Evolutionary conservation across 2,797 vertebrate genomes (phyloP).

Genomic region (Amblyraja radiata): DNA sequence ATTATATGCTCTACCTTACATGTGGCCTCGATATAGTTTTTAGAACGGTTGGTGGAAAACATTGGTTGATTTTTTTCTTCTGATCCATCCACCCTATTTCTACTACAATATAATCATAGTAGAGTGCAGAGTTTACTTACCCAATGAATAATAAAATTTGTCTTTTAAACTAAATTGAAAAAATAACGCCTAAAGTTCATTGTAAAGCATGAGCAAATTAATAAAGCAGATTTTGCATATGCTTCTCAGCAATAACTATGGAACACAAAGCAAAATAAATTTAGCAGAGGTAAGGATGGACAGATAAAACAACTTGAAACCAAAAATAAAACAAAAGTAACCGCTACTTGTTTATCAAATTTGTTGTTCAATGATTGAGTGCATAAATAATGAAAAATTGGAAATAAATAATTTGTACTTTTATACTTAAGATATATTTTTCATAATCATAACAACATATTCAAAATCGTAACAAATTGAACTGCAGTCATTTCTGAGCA

Average conservation of each 20-base stretch:
- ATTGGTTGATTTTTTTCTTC: neutral
- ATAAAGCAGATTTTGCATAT: neutral
- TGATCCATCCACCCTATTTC: too few relatives aligned
- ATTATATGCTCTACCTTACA: neutral
- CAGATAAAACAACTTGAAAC: neutral
- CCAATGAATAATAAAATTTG: neutral
- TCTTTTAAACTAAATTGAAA: neutral
- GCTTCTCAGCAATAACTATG: neutral
- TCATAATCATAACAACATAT: neutral
- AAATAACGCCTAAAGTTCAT: neutral
- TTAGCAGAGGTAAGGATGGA: neutral
- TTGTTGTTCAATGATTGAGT: too few relatives aligned
- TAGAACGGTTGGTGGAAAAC: neutral
- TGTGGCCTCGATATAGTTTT: neutral
- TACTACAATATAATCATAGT: neutral
- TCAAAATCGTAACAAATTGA: neutral
- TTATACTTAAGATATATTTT: neutral
- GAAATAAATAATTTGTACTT: neutral
- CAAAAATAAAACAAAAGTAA: too few relatives aligned
- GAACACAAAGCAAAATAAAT: neutral
- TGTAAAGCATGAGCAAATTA: neutral
- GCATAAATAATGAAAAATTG: neutral
- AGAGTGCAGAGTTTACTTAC: neutral
- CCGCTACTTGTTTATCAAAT: too few relatives aligned
- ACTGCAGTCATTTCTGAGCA: neutral